phyloP scores from a whole-genome alignment of 2,113 vertebrate genomes.

The Erythrocercus mccallii region DNA sequence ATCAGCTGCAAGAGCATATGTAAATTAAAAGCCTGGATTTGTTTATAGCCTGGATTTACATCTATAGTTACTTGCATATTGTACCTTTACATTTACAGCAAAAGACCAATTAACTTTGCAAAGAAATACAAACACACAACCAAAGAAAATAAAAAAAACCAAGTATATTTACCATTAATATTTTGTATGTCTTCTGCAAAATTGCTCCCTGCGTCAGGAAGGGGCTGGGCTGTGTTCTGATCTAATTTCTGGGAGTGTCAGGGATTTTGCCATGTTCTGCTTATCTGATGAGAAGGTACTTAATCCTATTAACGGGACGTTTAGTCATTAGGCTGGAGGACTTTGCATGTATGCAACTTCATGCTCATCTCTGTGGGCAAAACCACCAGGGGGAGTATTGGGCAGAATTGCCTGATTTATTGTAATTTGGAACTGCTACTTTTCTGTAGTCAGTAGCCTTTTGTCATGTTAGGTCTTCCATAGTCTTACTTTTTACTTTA shows the following conservation, averaged over 20 bases:
- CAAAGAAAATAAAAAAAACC: not conserved
- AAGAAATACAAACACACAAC: not conserved
- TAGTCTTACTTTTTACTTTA: not conserved
- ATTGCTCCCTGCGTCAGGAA: slow-evolving; percentile 33
- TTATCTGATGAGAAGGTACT: slow-evolving; percentile 74
- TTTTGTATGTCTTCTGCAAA: slow-evolving; percentile 32
- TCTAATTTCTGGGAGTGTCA: slow-evolving; percentile 52
- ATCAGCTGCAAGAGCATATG: not conserved
- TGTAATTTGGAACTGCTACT: not conserved
- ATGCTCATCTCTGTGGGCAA: not conserved
- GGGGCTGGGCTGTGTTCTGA: slow-evolving; percentile 46
- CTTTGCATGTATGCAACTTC: not conserved
- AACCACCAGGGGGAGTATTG: slow-evolving; percentile 70
- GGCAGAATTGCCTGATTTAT: not conserved
- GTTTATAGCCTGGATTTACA: not conserved
- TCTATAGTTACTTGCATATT: not conserved
- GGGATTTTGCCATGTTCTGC: slow-evolving; percentile 67
- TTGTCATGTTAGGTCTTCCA: not conserved
- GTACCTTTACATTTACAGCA: not conserved
- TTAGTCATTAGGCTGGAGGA: slow-evolving; percentile 51
- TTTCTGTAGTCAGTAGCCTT: not conserved
- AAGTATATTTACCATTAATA: slow-evolving; percentile 68
- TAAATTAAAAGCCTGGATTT: not conserved
- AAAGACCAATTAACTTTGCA: not conserved
- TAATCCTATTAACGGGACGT: slow-evolving; percentile 75